Conservation (phyloP, 2,797 vertebrate species). For the Chloroceryle inda region DNA sequence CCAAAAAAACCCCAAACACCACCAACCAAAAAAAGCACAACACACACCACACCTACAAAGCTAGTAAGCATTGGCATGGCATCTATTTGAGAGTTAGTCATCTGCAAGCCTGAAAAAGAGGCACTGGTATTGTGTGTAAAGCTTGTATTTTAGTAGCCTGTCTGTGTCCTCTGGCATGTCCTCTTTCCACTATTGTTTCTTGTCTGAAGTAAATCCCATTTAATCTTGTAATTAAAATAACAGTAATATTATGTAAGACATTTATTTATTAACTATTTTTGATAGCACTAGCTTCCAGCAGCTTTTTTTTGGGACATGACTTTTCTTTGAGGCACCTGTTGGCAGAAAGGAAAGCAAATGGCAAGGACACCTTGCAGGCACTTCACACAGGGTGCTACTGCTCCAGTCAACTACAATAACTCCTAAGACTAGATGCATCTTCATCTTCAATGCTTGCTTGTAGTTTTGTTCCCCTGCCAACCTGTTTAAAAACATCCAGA, state of each 20-base stretch:
- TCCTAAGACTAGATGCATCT: neutral
- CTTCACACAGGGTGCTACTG: neutral
- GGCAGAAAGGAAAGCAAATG: neutral
- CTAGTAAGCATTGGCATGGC: neutral
- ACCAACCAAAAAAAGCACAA: no score
- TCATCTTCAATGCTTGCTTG: neutral
- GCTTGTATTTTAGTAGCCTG: neutral
- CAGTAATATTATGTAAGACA: neutral
- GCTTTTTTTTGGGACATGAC: neutral
- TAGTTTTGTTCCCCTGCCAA: constrained; percentile 40
- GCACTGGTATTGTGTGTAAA: neutral
- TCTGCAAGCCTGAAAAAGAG: neutral
- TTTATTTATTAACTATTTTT: neutral
- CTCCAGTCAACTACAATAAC: neutral
- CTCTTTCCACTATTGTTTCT: neutral
- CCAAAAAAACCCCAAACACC: no score
- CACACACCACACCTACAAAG: no score
- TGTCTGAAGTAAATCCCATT: neutral
- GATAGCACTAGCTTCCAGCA: neutral
- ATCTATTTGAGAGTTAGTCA: neutral
- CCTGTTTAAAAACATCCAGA: constrained; percentile 48
- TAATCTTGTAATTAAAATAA: neutral
- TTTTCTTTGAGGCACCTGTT: neutral
- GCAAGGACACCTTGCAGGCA: neutral
- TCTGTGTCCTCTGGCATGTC: neutral